Evolutionary conservation across 2,797 vertebrate species (phyloP).

Genomic region (Sebastes baramenuke): DNA sequence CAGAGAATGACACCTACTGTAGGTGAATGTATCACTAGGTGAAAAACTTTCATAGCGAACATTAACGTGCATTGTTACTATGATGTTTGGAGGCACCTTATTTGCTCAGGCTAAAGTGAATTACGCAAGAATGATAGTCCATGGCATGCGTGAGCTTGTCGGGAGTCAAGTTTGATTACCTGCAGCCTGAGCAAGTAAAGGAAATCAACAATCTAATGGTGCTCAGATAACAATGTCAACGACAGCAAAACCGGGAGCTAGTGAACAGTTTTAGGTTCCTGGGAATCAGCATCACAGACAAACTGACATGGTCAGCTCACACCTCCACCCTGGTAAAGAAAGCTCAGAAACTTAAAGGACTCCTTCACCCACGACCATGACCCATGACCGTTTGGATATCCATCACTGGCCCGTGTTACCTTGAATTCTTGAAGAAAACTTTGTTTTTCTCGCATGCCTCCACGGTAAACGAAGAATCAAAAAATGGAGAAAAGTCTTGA

Average conservation of each 20-base stretch:
- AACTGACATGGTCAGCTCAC: background rate
- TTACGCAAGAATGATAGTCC: no score
- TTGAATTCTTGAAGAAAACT: no score
- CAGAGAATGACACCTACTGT: background rate
- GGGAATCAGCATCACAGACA: background rate
- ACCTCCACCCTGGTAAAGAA: no score
- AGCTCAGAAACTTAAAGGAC: no score
- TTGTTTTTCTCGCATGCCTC: no score
- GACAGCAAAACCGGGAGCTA: background rate
- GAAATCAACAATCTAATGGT: background rate
- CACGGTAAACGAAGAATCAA: no score
- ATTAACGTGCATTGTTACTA: background rate
- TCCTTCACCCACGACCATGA: no score
- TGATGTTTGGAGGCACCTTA: background rate
- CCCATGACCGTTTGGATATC: no score
- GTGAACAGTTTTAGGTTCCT: background rate
- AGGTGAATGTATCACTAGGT: background rate
- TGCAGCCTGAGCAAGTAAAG: background rate
- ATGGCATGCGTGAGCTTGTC: no score
- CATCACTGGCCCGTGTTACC: no score
- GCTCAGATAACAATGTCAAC: background rate
- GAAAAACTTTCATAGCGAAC: background rate
- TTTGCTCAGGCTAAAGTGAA: no score
- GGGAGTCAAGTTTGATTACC: background rate
- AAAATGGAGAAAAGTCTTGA: no score